These are phyloP conservation scores for Terrapene triunguis DNA, from an alignment of 2,113 vertebrate species.

Conservation along the genomic window DNA sequence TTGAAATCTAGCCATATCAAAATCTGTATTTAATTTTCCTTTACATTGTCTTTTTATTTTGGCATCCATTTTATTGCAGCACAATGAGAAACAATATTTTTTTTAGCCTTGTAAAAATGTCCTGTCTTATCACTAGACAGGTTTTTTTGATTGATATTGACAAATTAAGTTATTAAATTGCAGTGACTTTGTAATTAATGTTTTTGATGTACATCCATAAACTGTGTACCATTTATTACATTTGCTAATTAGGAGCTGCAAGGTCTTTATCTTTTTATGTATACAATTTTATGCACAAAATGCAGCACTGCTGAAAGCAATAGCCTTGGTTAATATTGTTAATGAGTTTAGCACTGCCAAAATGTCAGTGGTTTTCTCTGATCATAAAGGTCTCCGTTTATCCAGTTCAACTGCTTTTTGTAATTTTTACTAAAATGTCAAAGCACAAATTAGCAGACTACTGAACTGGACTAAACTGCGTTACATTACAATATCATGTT, in stretches of 20 bases:
- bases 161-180: constrained; percentile 51
- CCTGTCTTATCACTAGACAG: background rate
- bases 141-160: constrained; percentile 1
- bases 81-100: background rate
- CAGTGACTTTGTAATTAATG: constrained; percentile 58
- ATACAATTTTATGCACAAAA: constrained; percentile 44
- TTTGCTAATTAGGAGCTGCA: constrained; percentile 65
- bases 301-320: constrained; percentile 50
- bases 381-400: constrained; percentile 58
- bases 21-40: background rate
- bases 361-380: constrained; percentile 54
- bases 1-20: background rate
- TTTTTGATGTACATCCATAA: constrained; percentile 45
- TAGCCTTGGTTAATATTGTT: constrained; percentile 47
- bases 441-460: constrained; percentile 45
- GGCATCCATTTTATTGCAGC: background rate
- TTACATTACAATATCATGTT: background rate
- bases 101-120: background rate
- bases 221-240: constrained; percentile 55
- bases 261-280: constrained; percentile 44
- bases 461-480: background rate
- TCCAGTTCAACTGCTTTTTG: constrained; percentile 50
- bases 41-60: background rate
- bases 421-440: constrained; percentile 70
- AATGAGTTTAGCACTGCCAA: constrained; percentile 52